Evolutionary conservation across 2,797 vertebrate species (phyloP), one percentile per base, ranked within the genome.

Genomic region (Trachurus trachurus): DNA sequence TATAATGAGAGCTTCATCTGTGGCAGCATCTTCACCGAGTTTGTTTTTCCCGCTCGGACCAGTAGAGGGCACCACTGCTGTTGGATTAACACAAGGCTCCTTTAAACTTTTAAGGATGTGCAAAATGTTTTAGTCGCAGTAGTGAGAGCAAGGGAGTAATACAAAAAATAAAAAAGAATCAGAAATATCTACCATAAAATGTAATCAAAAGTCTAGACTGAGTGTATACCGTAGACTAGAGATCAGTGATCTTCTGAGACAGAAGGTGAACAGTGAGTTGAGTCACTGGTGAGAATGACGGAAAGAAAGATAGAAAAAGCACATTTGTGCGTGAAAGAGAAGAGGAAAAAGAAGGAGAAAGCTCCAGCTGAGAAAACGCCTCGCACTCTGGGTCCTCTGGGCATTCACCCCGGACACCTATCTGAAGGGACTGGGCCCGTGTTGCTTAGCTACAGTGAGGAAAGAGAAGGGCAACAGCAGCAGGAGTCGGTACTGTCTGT

Each of bases 361-460:
- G 34, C 64, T 84, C 78, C 71, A 79, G 80, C 80, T 78, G 76
- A 65, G 75, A 70, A 29, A 61, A 73, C 19, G 69, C 66, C 74
- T 78, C 54, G 45, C 53, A 74, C 70, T 67, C 54, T 52, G 26
- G 17, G 19, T 83, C 81, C 62, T 79, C 69, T 58, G 76, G 71
- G 68, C 60, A 68, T 87, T 91, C 34, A 82, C 75, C 62, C 76
- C 60, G 58, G 76, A 80, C 79, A 71, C 71, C 83, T 83, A 52
- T 87, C 78, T 79, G 71, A 85, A 66, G 76, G 74, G 71, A 76
- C 59, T 0, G 40, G 47, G 69, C n/a, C 53, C 52, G 45, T 49
- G 92, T 93, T 92, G 92, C 92, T 89, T 84, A 80, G 92, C 80
- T 88, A 94, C 92, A 16, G 26, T 8, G 76, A 71, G 62, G 78